phyloP scores from a whole-genome alignment of 2,888 invertebrate species.

The Agriopis leucophaearia region DNA sequence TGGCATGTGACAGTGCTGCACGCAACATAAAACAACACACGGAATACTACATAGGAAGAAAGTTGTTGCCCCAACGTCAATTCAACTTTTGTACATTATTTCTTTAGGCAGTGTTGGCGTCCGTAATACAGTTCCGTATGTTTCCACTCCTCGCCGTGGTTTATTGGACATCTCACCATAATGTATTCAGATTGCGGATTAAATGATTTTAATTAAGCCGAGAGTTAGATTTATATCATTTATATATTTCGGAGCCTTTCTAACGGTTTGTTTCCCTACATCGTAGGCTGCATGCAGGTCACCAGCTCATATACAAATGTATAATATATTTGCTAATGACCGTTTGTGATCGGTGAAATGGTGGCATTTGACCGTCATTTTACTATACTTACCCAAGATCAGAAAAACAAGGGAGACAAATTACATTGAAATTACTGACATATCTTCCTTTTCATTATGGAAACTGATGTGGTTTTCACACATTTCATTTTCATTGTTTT shows the following conservation, averaged over 20 bases:
- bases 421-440: no score
- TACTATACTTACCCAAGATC: background rate
- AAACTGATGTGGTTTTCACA: no score
- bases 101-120: slow-evolving; percentile 17
- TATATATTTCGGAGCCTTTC: slow-evolving; percentile 56
- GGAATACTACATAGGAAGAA: no score
- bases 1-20: no score
- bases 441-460: no score
- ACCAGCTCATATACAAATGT: slow-evolving; percentile 42
- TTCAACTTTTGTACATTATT: background rate
- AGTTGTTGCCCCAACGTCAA: background rate
- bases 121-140: slow-evolving; percentile 52
- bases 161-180: slow-evolving; percentile 72
- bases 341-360: slow-evolving; percentile 23
- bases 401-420: no score
- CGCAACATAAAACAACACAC: no score
- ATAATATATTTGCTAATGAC: slow-evolving; percentile 24
- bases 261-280: slow-evolving; percentile 62
- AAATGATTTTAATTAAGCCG: slow-evolving; percentile 80
- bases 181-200: slow-evolving; percentile 81
- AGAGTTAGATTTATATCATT: slow-evolving; percentile 65
- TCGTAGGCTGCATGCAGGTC: slow-evolving; percentile 50
- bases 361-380: slow-evolving; percentile 30
- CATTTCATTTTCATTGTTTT: no score
- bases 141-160: slow-evolving; percentile 62